Evolutionary conservation across 1,140 invertebrate species (phyloP), one percentile per base, ranked within the genome.

Genomic region (Pseudobourletiella spinata): DNA sequence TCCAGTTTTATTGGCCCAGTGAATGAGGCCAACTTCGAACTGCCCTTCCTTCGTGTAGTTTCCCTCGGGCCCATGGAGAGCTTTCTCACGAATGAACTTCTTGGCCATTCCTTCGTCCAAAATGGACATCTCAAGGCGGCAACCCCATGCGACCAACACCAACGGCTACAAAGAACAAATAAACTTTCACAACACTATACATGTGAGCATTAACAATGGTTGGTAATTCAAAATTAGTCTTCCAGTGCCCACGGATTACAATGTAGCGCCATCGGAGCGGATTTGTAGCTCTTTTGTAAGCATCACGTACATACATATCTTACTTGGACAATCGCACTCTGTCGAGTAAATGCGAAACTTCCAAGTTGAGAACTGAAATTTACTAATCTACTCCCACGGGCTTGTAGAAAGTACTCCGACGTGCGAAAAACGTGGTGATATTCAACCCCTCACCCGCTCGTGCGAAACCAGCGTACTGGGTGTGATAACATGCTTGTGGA

Each of bases 401-500:
- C n/a, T n/a, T n/a, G n/a, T n/a, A n/a, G n/a, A n/a, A 39, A 11
- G 11, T 11, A 11, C 35, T 11, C n/a, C 11, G n/a, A 39, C n/a
- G 11, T 39, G 11, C n/a, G 35, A 39, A 11, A 39, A 39, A n/a
- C 11, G n/a, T 39, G n/a, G 11, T 39, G 35, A 11, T n/a, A 11
- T 11, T 39, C n/a, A 11, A 39, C 15, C 14, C 74, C 76, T 79
- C 77, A 88, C 86, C 64, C 83, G 77, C 25, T 84, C 77, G 32
- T 74, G 70, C 32, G 78, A 74, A 2, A 92, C 71, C 20, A 79
- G 65, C 66, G 78, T 83, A 59, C 84, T 86, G 0, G 90, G 85
- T 3, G 87, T 86, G 54, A 94, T 90, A 0, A 94, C 75, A 73
- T 94, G 86, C 56, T 87, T 80, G 64, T 86, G 82, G 0, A 92